Percentiles rank a stretch among this genome's conserved stretches.
Conservation (phyloP, 2,113 vertebrate genomes). For the Urocynchramus pylzowi region DNA sequence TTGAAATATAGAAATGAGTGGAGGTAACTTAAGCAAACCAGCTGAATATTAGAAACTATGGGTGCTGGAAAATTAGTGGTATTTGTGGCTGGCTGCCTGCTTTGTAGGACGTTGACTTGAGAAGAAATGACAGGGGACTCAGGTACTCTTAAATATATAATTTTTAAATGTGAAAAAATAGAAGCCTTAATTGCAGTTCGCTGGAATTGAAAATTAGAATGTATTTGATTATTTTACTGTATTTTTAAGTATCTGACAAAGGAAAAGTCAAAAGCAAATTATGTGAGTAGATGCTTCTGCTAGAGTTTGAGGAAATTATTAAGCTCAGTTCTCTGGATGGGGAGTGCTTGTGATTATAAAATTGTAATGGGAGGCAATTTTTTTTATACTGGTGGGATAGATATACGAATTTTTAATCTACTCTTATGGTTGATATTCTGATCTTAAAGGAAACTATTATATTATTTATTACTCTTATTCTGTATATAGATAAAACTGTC, state of each 20-base stretch:
- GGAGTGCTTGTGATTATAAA: not conserved
- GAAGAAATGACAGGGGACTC: not conserved
- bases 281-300: not conserved
- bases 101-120: not conserved
- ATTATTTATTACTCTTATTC: not conserved
- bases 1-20: not conserved
- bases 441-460: not conserved
- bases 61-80: not conserved
- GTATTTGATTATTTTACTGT: not conserved
- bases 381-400: not conserved
- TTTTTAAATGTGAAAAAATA: not conserved
- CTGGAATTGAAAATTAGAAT: not conserved
- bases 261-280: not conserved
- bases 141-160: not conserved
- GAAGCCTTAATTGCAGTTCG: not conserved
- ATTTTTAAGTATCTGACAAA: not conserved
- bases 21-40: not conserved
- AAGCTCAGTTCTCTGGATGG: not conserved
- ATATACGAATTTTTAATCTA: not conserved
- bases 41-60: not conserved
- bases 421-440: not conserved
- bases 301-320: not conserved
- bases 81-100: not conserved
- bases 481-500: not conserved
- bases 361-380: not conserved